Base-by-base conservation (phyloP, 2,797 vertebrate species). In the Calcarius lapponicus region DNA sequence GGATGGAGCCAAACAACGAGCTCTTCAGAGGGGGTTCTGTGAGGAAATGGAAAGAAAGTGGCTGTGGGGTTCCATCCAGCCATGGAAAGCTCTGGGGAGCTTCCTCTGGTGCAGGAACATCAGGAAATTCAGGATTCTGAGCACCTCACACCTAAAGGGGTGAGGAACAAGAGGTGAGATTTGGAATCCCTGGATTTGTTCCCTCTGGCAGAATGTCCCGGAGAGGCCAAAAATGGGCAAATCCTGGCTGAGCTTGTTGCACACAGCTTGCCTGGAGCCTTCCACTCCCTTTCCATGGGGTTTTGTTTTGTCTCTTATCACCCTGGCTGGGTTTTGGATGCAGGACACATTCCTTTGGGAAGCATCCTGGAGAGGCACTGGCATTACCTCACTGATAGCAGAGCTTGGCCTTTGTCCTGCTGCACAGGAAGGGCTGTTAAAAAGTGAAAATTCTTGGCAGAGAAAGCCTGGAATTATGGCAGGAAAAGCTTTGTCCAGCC, bases 401-500 rank as follows among this genome's bases (percentile, higher is more conserved):
- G 12, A 71, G 78, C 62, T 43, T 25, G 28, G 43, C 32, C 2
- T 25, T 54, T 42, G 47, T 62, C 61, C 54, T 4, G 67, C 60
- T n/a, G 51, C 19, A 54, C 50, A 74, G 40, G 47, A 58, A 83
- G 34, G 36, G 66, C 80, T 36, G 13, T 10, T 38, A 61, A 79
- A 42, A 64, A 74, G 69, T 21, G 36, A 38, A 38, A 73, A 40
- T 43, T 71, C 51, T 48, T 88, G 81, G 81, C 90, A 87, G 64
- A 45, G 40, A 82, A 88, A 32, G 13, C 26, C 60, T 11, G 24
- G 56, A 83, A 53, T 53, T 42, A 32, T 3, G 61, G 79, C 88
- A 87, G 67, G 75, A 64, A 90, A 94, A 87, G 67, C 74, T 86
- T 76, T 50, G 51, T 43, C 29, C 89, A 54, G 57, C 17, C 50